A percentile compares a stretch with the other conserved stretches of the same genome.
Conservation (phyloP, 2,113 vertebrate genomes). For the Aspidoscelis tigris region DNA sequence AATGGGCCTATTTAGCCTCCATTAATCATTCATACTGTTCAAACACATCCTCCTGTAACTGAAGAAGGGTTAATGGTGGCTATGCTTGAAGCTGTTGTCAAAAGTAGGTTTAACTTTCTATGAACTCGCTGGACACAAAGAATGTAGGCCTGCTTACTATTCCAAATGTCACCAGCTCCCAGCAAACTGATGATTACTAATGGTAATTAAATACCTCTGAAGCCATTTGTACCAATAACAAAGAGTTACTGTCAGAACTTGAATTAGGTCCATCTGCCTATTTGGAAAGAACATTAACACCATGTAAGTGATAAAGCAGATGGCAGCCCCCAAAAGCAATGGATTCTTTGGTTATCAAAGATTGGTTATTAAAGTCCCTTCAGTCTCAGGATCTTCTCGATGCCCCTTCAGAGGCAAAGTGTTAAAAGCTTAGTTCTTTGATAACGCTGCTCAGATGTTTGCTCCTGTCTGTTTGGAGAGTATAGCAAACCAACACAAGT, state of each 20-base stretch:
- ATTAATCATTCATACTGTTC: constrained; percentile 92
- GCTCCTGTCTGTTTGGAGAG: not conserved
- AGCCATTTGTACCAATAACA: constrained; percentile 86
- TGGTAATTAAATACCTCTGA: constrained; percentile 89
- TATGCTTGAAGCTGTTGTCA: constrained; percentile 84
- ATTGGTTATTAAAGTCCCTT: constrained; percentile 47
- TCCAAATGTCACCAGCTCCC: constrained; percentile 82
- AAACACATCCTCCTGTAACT: constrained; percentile 86
- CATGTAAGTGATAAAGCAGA: constrained; percentile 78
- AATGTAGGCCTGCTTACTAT: constrained; percentile 82
- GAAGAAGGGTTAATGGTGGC: constrained; percentile 86
- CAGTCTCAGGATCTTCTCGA: constrained; percentile 56
- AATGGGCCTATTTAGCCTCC: constrained; percentile 87
- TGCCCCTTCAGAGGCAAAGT: constrained; percentile 48
- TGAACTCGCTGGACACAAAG: constrained; percentile 87
- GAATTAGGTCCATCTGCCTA: constrained; percentile 81
- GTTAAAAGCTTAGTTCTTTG: constrained; percentile 29
- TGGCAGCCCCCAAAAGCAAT: constrained; percentile 71
- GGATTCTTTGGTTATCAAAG: constrained; percentile 58
- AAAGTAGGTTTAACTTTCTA: constrained; percentile 90
- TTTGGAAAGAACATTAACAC: constrained; percentile 81
- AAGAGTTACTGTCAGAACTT: constrained; percentile 85
- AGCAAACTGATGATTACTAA: constrained; percentile 84
- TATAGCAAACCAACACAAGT: no score
- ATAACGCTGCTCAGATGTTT: not conserved